Evolutionary conservation across 1,140 invertebrate species (phyloP), one percentile per base, ranked within the genome.

Genomic region (Caenorhabditis brenneri): DNA sequence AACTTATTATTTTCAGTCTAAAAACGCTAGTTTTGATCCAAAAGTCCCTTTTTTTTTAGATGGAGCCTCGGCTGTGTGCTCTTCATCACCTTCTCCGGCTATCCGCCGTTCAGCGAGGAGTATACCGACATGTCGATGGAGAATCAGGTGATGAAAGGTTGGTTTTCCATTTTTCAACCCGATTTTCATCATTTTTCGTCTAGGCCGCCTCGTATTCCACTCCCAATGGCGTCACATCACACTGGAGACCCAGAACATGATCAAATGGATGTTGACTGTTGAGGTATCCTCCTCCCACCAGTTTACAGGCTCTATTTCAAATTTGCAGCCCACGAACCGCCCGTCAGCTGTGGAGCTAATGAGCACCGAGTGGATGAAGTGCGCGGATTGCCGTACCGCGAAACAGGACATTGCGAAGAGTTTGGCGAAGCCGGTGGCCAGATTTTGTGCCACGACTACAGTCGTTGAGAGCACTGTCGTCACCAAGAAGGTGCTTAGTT

Each of bases 51-150:
- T 60, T 36, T 81, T 60, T 80, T 3, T n/a, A 81, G 80, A 22
- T 81, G 80, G 80, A 55, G 49, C 19, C 53, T 81, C 29, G 80
- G 80, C 19, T 53, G 49, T 15, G 80, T 81, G 0, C 36, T 81
- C 1, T 81, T 81, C 53, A 81, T 58, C 49, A 42, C 80, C 0
- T 55, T 81, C 15, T 33, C 36, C 33, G 80, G 80, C 19, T 81
- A 81, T 42, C 80, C 80, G 1, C 80, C 80, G 7, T 81, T 81
- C 80, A 55, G 49, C 31, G 80, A 81, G 19, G 80, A 58, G 19
- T 81, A 81, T 27, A 58, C 49, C 3, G 80, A 81, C 42, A 74
- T 74, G 65, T 7, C 33, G 6, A 74, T 74, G 65, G 36, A 74
- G 16, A 29, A 74, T 0, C 65, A 74, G 29, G 65, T 74, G 42